Base-by-base conservation (phyloP, 53 echinoderm and acorn worm genomes). In the Echinarachnius parma region DNA sequence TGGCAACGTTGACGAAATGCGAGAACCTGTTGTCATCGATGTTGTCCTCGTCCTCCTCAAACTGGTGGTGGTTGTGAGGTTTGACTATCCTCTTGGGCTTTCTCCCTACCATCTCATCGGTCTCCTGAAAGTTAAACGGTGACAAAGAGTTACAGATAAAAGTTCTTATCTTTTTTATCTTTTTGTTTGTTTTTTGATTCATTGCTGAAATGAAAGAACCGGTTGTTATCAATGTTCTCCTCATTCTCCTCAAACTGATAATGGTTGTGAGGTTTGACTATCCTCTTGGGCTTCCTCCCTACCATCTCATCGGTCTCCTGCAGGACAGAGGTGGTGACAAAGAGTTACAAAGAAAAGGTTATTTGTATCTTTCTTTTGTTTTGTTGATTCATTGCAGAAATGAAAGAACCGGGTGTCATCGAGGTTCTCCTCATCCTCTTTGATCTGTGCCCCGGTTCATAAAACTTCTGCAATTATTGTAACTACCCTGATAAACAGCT, bases 231-330 rank as follows among this genome's bases (percentile, higher is more conserved):
- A 19, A 88, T 55, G 18, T 29, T 39, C 23, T 66, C 86, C 10
- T 59, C 67, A 18, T 78, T 85, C 35, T 72, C 69, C 25, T 78
- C 91, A 35, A 34, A 75, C 53, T 64, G 50, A 31, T 76, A 74
- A 64, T 82, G 69, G 29, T 80, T 57, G 39, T 59, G 59, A 52
- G 62, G 78, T 26, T 52, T 61, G 2, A 59, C 59, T 10, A 80
- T 60, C 59, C 82, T 84, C 61, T 76, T 81, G 23, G 87, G 82
- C 58, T 80, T 72, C 80, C 80, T 88, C 53, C 52, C 48, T 20
- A 85, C 82, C 71, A 98, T 66, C 68, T 92, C 87, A 15, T 92
- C 92, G 1, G 98, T 98, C 77, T 98, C 98, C 98, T 98, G 61
- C 28, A 75, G 22, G 23, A n/a, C n/a, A n/a, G n/a, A n/a, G n/a